Evolutionary conservation across 1,140 invertebrate genomes (phyloP), one percentile per base, ranked within the genome.

Genomic region (Reticulitermes speratus): DNA sequence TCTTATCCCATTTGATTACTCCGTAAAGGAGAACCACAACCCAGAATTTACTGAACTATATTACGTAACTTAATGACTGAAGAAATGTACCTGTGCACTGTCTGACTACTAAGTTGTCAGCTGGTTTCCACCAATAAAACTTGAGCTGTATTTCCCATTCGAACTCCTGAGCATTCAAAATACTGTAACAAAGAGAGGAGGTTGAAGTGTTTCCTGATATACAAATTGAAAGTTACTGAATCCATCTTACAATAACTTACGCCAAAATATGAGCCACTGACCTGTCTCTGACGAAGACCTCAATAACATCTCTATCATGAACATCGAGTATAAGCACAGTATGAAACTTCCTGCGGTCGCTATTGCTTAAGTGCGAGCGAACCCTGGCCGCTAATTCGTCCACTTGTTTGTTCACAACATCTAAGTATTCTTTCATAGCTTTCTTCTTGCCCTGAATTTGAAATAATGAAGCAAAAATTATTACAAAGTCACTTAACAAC

Each of bases 71-170:
- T 5, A 55, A 55, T 55, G 5, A 55, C 19, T 55, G 8, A 21
- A 0, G 19, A 55, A 16, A 21, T 55, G 1, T n/a, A 91, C 96
- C 97, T 1, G 96, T 96, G 89, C 97, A 98, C 89, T 98, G 97
- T 83, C 94, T 92, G 14, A 98, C 94, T 89, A 95, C 94, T 9
- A 98, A 90, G 88, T 97, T 96, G 90, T 98, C 97, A 48, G 95
- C 91, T 87, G 95, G 93, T 89, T 95, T 96, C 6, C 95, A 91
- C 97, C 97, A 98, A 90, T 98, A 98, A 91, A 98, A 98, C 87
- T 97, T 90, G 86, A 98, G 92, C 91, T 98, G 97, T 89, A 96
- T 97, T 91, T 98, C 96, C 97, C 97, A 98, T 87, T 97, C 95
- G 89, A 98, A 98, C 90, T 98, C 97, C 86, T 94, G 91, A 0